Evolutionary conservation across 1,140 invertebrate genomes (phyloP).

Genomic region (Apolygus lucorum): DNA sequence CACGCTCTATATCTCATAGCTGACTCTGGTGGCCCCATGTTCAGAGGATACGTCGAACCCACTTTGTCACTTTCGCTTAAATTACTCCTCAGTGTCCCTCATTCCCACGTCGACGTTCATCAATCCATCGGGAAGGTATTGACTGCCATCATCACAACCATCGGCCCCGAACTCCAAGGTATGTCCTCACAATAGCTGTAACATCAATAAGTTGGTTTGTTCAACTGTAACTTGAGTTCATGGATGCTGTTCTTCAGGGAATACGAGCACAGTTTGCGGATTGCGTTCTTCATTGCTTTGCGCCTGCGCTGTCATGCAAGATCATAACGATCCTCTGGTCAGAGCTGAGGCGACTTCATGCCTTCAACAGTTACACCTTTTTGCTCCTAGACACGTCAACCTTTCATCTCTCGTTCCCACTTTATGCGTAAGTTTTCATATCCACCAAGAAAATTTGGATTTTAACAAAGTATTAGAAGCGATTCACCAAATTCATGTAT

Average conservation of each 20-base stretch:
- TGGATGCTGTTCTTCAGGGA: slow-evolving; percentile 42
- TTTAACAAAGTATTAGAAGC: no score
- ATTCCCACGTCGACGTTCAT: slow-evolving; percentile 85
- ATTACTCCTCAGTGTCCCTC: slow-evolving; percentile 78
- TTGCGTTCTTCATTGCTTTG: slow-evolving; percentile 72
- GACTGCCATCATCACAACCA: slow-evolving; percentile 89
- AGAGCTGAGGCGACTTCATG: slow-evolving; percentile 93
- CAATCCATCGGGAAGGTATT: slow-evolving; percentile 90
- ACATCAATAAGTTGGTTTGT: not conserved
- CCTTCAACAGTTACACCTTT: slow-evolving; percentile 94
- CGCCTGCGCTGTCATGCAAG: slow-evolving; percentile 87
- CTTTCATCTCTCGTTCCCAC: slow-evolving; percentile 85
- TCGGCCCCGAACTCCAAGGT: slow-evolving; percentile 95
- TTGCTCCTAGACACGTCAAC: slow-evolving; percentile 90
- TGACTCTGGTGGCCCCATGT: slow-evolving; percentile 97
- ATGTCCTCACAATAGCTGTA: slow-evolving; percentile 3
- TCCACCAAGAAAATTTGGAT: no score
- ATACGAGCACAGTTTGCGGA: slow-evolving; percentile 56
- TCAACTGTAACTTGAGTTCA: not conserved
- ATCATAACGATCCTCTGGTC: slow-evolving; percentile 79
- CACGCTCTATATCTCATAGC: slow-evolving; percentile 92
- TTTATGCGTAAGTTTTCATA: slow-evolving; percentile 65
- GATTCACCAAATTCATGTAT: not conserved
- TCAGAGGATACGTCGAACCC: slow-evolving; percentile 91
- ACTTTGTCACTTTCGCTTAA: slow-evolving; percentile 81